Evolutionary conservation across 2,888 invertebrate genomes (phyloP).

Genomic region (Barypeithes pellucidus): DNA sequence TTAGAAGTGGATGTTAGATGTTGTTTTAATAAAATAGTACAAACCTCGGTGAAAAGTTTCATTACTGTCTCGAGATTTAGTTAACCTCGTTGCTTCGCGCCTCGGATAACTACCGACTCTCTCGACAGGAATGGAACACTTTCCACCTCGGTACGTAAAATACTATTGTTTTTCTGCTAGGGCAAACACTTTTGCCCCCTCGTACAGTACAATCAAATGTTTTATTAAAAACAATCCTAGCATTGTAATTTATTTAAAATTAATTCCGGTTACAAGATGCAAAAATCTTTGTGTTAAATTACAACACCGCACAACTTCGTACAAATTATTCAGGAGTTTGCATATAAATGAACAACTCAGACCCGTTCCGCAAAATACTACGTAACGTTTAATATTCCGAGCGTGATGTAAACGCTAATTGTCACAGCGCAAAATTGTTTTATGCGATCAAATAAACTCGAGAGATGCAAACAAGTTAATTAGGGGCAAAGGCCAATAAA

Average conservation of each 20-base stretch:
- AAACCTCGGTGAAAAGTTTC: too few relatives aligned
- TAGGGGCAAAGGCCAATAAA: background rate
- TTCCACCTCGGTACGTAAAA: too few relatives aligned
- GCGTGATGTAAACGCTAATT: conserved; percentile 1
- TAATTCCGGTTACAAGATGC: background rate
- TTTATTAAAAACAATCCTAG: background rate
- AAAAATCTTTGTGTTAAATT: background rate
- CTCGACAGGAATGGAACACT: too few relatives aligned
- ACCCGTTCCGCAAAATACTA: background rate
- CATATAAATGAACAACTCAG: conserved; percentile 8
- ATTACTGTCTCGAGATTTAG: too few relatives aligned
- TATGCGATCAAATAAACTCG: background rate
- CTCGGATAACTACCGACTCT: too few relatives aligned
- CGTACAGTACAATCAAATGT: too few relatives aligned
- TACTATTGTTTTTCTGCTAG: too few relatives aligned
- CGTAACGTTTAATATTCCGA: background rate
- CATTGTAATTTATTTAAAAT: background rate
- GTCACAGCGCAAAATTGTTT: conserved; percentile 6
- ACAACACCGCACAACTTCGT: background rate
- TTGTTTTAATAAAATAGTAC: too few relatives aligned
- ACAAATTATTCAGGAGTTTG: conserved; percentile 13
- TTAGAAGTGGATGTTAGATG: too few relatives aligned
- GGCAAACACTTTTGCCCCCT: too few relatives aligned
- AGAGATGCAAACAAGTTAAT: conserved; percentile 6
- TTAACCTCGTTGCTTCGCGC: too few relatives aligned